Evolutionary conservation across 2,797 vertebrate genomes (phyloP).

Genomic region (Pseudomugil gertrudae): DNA sequence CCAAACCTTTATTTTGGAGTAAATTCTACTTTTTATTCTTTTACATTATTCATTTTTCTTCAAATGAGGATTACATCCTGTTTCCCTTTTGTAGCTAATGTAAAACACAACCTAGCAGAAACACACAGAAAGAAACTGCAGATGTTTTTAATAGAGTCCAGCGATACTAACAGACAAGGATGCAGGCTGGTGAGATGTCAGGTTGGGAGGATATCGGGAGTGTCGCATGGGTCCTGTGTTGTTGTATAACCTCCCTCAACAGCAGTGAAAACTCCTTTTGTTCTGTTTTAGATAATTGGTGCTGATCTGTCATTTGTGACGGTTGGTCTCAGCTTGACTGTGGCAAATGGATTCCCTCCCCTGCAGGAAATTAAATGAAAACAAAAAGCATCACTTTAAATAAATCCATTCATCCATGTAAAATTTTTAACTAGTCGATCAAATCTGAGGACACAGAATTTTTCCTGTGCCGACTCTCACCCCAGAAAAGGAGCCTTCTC

Average conservation of each 20-base stretch:
- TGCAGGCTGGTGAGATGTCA: slow-evolving; percentile 57
- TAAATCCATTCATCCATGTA: background rate
- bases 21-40: slow-evolving; percentile 3
- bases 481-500: slow-evolving; percentile 90
- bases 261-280: slow-evolving; percentile 36
- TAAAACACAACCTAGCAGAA: slow-evolving; percentile 24
- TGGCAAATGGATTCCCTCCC: slow-evolving; percentile 94
- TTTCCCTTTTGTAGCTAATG: slow-evolving; percentile 13
- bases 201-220: slow-evolving; percentile 33
- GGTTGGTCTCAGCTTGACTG: slow-evolving; percentile 92
- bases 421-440: background rate
- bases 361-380: slow-evolving; percentile 67
- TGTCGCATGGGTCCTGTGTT: slow-evolving; percentile 21
- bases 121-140: slow-evolving; percentile 1
- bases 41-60: slow-evolving; percentile 8
- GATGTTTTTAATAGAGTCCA: slow-evolving; percentile 27
- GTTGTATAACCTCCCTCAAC: slow-evolving; percentile 29
- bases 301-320: slow-evolving; percentile 96
- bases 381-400: background rate
- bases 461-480: slow-evolving; percentile 78
- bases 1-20: slow-evolving; percentile 31
- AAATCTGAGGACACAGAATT: slow-evolving; percentile 10
- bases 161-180: slow-evolving; percentile 36
- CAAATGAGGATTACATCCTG: background rate
- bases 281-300: slow-evolving; percentile 79